Conservation (phyloP, 2,888 invertebrate genomes). For the Melanchra persicariae region DNA sequence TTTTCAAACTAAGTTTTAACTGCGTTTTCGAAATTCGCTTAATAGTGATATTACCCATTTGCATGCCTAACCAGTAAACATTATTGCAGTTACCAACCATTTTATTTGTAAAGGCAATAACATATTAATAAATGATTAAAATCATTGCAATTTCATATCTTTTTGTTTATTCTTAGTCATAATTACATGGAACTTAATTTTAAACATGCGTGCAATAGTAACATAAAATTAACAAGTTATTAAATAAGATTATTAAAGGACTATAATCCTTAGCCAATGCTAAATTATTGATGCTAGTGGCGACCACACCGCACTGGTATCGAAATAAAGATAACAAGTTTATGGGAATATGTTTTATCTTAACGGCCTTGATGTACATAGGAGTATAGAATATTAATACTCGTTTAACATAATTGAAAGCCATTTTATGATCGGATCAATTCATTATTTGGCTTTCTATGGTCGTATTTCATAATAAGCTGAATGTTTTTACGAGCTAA, state of each 20-base stretch:
- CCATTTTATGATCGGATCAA: slow-evolving; percentile 16
- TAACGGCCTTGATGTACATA: slow-evolving; percentile 33
- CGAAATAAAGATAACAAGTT: slow-evolving; percentile 37
- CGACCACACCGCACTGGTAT: slow-evolving; percentile 50
- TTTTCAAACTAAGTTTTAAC: not conserved
- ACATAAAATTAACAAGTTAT: slow-evolving; percentile 38
- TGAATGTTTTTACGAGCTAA: not conserved
- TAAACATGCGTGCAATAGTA: slow-evolving; percentile 19
- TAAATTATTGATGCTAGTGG: slow-evolving; percentile 20
- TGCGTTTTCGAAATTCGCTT: not conserved
- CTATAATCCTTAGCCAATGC: slow-evolving; percentile 6
- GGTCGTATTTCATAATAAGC: not conserved
- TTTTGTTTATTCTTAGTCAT: slow-evolving; percentile 1
- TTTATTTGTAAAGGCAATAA: not conserved
- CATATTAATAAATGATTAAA: slow-evolving; percentile 18
- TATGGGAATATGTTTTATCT: slow-evolving; percentile 24
- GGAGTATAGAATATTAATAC: slow-evolving; percentile 32
- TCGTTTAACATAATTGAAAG: slow-evolving; percentile 11
- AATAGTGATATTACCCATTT: not conserved
- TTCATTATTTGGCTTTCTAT: slow-evolving; percentile 8
- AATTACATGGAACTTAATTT: slow-evolving; percentile 5
- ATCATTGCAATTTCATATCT: slow-evolving; percentile 24
- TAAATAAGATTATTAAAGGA: slow-evolving; percentile 28
- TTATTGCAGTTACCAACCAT: not conserved
- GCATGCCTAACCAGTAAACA: not conserved